A percentile compares a stretch with the other conserved stretches of the same genome.
Evolutionary conservation across 2,888 invertebrate species (phyloP).

Genomic region (Amblyjoppa fuscipennis): DNA sequence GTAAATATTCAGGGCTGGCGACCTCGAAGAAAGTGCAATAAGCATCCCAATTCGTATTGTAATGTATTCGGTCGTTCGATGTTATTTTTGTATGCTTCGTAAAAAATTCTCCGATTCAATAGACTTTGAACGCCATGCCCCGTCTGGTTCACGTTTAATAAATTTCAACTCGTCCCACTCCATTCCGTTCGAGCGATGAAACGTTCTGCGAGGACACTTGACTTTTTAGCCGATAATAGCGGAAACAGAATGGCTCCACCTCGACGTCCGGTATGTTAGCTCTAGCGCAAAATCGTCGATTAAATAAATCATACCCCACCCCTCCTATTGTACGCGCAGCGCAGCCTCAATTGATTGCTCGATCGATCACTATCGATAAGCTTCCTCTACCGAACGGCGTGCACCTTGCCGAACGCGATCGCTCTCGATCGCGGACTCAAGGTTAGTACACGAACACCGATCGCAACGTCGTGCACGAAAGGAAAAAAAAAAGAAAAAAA

Average conservation of each 20-base stretch:
- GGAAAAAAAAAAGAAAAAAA: background rate
- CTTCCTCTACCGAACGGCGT: background rate
- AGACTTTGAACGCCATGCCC: no score
- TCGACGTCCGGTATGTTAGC: background rate
- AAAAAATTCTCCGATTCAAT: no score
- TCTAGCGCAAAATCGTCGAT: background rate
- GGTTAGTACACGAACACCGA: slow-evolving; percentile 43
- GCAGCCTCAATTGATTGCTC: background rate
- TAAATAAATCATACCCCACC: slow-evolving; percentile 6
- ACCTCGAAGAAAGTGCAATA: no score
- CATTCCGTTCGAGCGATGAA: no score
- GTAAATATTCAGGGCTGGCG: no score
- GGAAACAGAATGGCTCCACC: background rate
- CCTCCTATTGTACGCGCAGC: background rate
- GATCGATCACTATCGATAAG: slow-evolving; percentile 5
- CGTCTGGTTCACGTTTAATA: no score
- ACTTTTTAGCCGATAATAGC: background rate
- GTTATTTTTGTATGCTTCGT: no score
- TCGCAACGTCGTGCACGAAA: slow-evolving; percentile 17
- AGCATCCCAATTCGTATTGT: no score
- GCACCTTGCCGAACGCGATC: background rate
- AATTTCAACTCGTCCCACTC: no score
- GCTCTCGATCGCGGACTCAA: slow-evolving; percentile 43
- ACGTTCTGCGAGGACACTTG: background rate
- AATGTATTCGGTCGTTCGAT: no score